These are phyloP conservation scores for Myotis pilosus DNA, from an alignment of 2,797 vertebrate species.

Conservation along the genomic window DNA sequence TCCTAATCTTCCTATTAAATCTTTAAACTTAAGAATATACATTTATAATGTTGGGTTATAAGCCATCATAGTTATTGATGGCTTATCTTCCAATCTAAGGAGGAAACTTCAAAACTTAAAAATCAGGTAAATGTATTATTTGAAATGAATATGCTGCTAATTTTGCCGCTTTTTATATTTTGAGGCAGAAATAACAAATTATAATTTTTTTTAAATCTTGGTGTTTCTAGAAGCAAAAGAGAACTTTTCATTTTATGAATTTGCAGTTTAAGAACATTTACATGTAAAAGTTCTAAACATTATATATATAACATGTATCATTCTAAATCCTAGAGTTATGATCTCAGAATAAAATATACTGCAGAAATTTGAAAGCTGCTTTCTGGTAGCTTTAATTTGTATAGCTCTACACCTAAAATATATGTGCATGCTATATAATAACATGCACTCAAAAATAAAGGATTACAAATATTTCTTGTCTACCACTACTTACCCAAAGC, in stretches of 20 bases:
- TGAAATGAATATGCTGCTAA: background rate
- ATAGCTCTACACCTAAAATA: conserved; percentile 66
- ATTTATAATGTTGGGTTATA: background rate
- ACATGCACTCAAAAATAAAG: conserved; percentile 73
- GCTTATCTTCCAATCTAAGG: conserved; percentile 14
- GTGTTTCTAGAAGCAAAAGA: conserved; percentile 75
- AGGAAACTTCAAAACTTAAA: conserved; percentile 39
- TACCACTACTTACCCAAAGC: conserved; percentile 77
- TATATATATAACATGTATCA: conserved; percentile 65
- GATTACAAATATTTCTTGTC: conserved; percentile 75
- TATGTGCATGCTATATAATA: conserved; percentile 50
- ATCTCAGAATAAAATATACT: conserved; percentile 77
- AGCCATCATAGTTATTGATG: background rate
- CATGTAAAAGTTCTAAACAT: conserved; percentile 74
- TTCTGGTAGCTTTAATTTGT: conserved; percentile 80
- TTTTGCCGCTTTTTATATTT: background rate
- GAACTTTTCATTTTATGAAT: conserved; percentile 70
- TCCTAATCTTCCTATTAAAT: conserved; percentile 17
- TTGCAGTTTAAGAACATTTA: conserved; percentile 78
- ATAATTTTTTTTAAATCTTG: conserved; percentile 58
- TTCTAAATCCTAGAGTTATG: conserved; percentile 64
- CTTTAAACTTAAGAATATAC: conserved; percentile 34
- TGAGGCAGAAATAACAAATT: conserved; percentile 42
- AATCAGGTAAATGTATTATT: conserved; percentile 14
- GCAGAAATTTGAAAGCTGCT: conserved; percentile 71